Evolutionary conservation across 2,888 invertebrate species (phyloP), one percentile per base, ranked within the genome.

Genomic region (Amphipoea oculea): DNA sequence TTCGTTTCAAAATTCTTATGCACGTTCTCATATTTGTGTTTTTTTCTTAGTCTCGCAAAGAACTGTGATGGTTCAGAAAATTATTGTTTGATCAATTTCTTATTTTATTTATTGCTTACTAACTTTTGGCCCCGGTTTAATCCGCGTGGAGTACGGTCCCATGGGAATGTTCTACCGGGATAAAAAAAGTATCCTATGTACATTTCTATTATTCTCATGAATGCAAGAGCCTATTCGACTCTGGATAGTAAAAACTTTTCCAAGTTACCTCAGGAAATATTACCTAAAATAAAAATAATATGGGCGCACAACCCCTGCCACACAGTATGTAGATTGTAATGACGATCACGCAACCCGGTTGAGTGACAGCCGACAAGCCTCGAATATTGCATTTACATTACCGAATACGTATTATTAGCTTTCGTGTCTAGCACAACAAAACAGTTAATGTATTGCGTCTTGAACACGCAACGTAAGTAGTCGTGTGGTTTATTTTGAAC

Each of bases 331-430:
- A 90, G 90, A 94, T 93, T 93, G 93, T 93, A 90, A 93, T 93
- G 93, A 91, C 90, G 92, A 93, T 94, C 94, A 94, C 94, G 93
- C 92, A 93, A 93, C 88, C 89, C 90, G 90, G 87, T 88, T 93
- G 94, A 94, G 90, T 94, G 95, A 94, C 95, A 93, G 92, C 88
- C 88, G 93, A 94, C 93, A 93, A 90, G 90, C 85, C 89, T 90
- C 91, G 90, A 93, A 93, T 94, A 94, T 94, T 94, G 92, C 93
- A 92, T 91, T 92, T 91, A 87, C 87, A 88, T 87, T 87, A 88
- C 89, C 74, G 86, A 89, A 87, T 87, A 86, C 74, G 82, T 79
- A 80, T 88, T 87, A 89, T 87, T 89, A 85, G 79, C 77, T 81
- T 88, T 86, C 86, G 79, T 88, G 78, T 84, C 78, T 81, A 71